phyloP scores from a whole-genome alignment of 2,113 vertebrate genomes.

The Empidonax alnorum region DNA sequence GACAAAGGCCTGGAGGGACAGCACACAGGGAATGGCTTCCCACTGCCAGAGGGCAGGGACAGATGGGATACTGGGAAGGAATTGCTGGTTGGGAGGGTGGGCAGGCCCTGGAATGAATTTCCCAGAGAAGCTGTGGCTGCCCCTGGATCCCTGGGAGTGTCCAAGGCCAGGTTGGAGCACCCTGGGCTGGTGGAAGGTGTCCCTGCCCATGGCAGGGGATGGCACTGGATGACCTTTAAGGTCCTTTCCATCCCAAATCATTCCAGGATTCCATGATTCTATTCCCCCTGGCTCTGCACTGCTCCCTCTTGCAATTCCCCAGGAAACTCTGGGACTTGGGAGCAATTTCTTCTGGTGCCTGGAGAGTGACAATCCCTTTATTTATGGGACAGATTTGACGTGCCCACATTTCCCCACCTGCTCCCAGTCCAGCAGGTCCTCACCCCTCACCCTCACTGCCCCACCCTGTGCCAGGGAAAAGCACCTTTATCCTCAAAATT shows the following conservation, averaged over 20 bases:
- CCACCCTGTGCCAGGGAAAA: background rate
- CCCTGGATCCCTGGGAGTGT: background rate
- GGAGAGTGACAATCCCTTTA: background rate
- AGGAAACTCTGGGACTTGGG: accelerated
- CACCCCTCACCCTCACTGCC: background rate
- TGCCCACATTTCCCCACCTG: background rate
- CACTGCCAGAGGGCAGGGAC: too few relatives aligned
- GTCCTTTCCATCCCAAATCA: background rate
- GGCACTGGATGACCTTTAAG: too few relatives aligned
- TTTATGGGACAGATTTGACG: too few relatives aligned
- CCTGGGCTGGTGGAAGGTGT: accelerated
- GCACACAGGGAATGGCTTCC: too few relatives aligned
- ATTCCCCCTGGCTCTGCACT: accelerated
- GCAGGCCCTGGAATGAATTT: too few relatives aligned
- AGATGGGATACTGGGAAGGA: too few relatives aligned
- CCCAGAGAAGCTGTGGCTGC: too few relatives aligned
- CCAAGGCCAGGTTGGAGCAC: background rate
- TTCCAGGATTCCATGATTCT: background rate
- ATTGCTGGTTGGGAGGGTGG: too few relatives aligned
- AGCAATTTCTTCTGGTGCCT: background rate
- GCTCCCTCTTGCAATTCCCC: background rate
- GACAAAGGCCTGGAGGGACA: too few relatives aligned
- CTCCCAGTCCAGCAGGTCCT: background rate
- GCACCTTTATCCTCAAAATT: background rate
- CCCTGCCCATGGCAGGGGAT: background rate